Conservation (phyloP, 2,888 invertebrate species). For the Laothoe populi region DNA sequence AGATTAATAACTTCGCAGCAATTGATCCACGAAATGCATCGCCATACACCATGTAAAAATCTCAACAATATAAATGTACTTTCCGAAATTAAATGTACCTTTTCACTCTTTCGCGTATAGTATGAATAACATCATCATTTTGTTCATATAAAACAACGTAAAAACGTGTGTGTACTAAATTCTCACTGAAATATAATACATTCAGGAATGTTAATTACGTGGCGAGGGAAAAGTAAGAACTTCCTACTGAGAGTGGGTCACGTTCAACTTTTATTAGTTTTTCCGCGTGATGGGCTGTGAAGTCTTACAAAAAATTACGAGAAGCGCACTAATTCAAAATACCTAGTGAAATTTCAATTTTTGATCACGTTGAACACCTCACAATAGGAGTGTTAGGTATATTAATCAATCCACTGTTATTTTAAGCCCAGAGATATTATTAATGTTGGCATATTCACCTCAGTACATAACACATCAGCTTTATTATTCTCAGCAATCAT, state of each 20-base stretch:
- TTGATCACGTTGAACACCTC: background rate
- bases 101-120: background rate
- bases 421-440: too few relatives aligned
- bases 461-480: too few relatives aligned
- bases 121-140: background rate
- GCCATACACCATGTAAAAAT: background rate
- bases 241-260: slow-evolving; percentile 44
- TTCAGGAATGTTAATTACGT: slow-evolving; percentile 49
- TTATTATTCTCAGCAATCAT: too few relatives aligned
- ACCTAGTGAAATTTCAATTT: background rate
- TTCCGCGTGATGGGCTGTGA: slow-evolving; percentile 42
- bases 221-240: slow-evolving; percentile 30
- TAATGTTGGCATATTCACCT: too few relatives aligned
- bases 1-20: too few relatives aligned
- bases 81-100: background rate
- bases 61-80: background rate
- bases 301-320: slow-evolving; percentile 35
- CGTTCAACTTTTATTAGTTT: slow-evolving; percentile 63
- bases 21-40: too few relatives aligned
- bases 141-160: background rate
- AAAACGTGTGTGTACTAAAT: slow-evolving; percentile 22
- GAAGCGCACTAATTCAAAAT: slow-evolving; percentile 16
- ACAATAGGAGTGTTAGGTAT: too few relatives aligned
- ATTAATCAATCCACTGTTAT: too few relatives aligned
- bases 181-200: slow-evolving; percentile 30